A percentile compares a stretch with the other conserved stretches of the same genome.
Conservation (phyloP, 2,113 vertebrate genomes). For the Rhodinocichla rosea region DNA sequence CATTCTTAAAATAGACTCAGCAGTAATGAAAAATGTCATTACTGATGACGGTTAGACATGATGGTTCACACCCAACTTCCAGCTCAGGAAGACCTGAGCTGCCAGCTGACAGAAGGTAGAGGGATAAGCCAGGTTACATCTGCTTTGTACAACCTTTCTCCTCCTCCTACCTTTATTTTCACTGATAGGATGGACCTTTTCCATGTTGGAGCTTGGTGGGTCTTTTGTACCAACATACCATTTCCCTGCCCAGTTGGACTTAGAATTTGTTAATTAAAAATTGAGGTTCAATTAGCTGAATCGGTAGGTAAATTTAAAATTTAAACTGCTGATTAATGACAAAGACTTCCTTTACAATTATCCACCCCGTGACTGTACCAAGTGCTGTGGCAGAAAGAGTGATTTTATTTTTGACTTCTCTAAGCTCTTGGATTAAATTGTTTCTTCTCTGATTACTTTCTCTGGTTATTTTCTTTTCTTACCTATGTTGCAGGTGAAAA, state of each 20-base stretch:
- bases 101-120: neutral
- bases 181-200: neutral
- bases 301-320: neutral
- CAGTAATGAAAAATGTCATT: neutral
- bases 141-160: neutral
- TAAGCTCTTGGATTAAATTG: neutral
- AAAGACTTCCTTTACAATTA: neutral
- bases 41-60: neutral
- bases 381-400: neutral
- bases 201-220: neutral
- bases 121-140: neutral
- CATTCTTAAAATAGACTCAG: neutral
- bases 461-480: neutral
- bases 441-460: neutral
- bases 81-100: neutral
- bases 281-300: neutral
- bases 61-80: neutral
- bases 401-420: neutral
- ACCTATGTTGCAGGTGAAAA: neutral
- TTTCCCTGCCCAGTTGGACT: neutral
- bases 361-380: rapidly evolving
- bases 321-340: neutral
- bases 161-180: neutral
- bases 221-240: neutral
- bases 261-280: neutral